Evolutionary conservation across 2,113 vertebrate species (phyloP), one percentile per base, ranked within the genome.

Genomic region (Chaetodon trifascialis): DNA sequence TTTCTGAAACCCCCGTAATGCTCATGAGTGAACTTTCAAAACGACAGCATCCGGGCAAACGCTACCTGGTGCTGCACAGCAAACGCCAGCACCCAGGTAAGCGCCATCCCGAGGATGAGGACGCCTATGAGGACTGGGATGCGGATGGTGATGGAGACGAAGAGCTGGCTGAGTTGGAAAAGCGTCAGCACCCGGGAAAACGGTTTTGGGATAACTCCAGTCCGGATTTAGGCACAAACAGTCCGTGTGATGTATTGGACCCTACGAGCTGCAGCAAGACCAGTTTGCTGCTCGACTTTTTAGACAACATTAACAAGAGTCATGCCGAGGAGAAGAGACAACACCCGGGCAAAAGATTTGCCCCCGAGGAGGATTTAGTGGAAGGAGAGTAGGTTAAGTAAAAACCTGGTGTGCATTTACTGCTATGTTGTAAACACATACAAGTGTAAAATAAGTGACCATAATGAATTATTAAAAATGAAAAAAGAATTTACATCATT

Each of bases 161-260:
- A 58, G 92, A 95, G 40, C 86, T 91, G 9, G 21, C 63, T 7
- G 86, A 94, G 0, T 7, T 94, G 81, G 94, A 96, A 76, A 97
- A 97, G 89, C 96, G 89, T 11, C 98, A 98, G 78, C 97, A 97
- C 58, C 95, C 96, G 0, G 96, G 96, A 36, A 98, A 96, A 93
- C 94, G 96, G 52, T 93, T 93, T 81, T 88, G 90, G 94, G 95
- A 94, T 87, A 83, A 83, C 83, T 85, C 90, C 17, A 93, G 60
- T 76, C 87, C 89, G 86, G 94, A 95, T 89, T 86, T 94, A 11
- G 84, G 83, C 79, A 80, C 87, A 66, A 83, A 59, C 81, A 92
- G 88, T 55, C 96, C 93, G 0, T 99, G 97, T 79, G 95, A 93
- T 15, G 84, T 90, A 10, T 90, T 86, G 89, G 94, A 94, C 62